A percentile compares a stretch with the other conserved stretches of the same genome.
Evolutionary conservation across 2,113 vertebrate species (phyloP).

Genomic region (Hippolais icterina): DNA sequence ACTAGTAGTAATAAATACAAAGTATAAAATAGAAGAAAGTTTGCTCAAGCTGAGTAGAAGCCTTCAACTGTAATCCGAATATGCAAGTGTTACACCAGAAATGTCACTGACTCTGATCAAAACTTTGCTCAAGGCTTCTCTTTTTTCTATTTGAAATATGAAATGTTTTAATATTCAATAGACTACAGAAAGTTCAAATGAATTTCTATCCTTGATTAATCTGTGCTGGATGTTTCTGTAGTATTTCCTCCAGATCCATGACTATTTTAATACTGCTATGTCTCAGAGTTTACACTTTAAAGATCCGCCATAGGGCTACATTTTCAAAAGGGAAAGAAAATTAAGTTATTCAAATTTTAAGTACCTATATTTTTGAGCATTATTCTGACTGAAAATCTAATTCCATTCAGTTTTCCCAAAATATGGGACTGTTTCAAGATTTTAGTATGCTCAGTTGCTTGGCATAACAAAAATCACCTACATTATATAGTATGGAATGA

Average conservation of each 20-base stretch:
- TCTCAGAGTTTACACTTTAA: constrained; percentile 46
- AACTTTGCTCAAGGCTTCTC: neutral
- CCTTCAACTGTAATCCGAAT: neutral
- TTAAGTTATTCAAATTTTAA: neutral
- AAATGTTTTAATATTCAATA: constrained; percentile 47
- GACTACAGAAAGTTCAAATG: constrained; percentile 30
- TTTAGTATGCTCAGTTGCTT: neutral
- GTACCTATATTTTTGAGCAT: neutral
- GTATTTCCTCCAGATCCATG: constrained; percentile 2
- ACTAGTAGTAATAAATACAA: neutral
- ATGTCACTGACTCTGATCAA: neutral
- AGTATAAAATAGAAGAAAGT: neutral
- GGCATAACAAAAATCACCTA: neutral
- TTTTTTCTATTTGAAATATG: constrained; percentile 21
- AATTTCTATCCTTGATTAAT: constrained; percentile 50
- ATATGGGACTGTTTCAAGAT: neutral
- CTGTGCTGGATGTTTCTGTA: neutral
- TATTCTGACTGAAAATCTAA: neutral
- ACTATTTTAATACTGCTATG: constrained; percentile 44
- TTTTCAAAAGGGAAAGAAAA: constrained; percentile 30
- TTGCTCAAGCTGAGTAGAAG: neutral
- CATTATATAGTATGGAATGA: neutral
- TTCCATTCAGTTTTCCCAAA: neutral
- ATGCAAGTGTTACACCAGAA: constrained; percentile 5
- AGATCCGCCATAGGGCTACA: constrained; percentile 12